A percentile compares a stretch with the other conserved stretches of the same genome.
Conservation (phyloP, 2,797 vertebrate species). For the Liasis olivaceus region DNA sequence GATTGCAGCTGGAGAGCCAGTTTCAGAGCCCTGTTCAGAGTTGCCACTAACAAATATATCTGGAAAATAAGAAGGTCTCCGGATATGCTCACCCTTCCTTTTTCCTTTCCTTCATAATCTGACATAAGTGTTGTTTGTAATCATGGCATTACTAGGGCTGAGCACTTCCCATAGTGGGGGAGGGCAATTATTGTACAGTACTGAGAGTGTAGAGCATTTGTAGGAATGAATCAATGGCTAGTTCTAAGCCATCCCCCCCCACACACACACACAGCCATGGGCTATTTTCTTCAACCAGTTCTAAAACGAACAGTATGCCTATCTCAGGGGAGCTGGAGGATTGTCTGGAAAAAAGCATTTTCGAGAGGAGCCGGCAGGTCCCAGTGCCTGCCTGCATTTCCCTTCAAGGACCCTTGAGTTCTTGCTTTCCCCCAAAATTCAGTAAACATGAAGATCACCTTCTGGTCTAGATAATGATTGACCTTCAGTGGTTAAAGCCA, state of each 20-base stretch:
- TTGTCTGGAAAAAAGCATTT: background rate
- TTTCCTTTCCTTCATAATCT: background rate
- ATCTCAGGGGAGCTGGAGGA: background rate
- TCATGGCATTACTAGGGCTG: background rate
- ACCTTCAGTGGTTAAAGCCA: background rate
- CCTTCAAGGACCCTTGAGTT: background rate
- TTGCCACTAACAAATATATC: background rate
- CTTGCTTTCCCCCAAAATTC: background rate
- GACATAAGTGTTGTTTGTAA: background rate
- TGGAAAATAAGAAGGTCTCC: background rate
- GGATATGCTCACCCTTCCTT: background rate
- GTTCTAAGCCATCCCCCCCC: background rate
- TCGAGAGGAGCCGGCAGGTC: background rate
- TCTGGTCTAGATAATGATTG: background rate
- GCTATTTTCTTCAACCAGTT: background rate
- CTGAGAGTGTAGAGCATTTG: background rate
- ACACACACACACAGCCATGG: background rate
- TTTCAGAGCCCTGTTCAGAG: background rate
- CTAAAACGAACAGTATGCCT: background rate
- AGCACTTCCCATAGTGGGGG: background rate
- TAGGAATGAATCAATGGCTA: background rate
- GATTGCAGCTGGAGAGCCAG: background rate
- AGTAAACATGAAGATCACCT: background rate
- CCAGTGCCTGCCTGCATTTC: background rate
- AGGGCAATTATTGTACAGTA: background rate